These are phyloP conservation scores for Drosophila parthenogenetica DNA, from an alignment of 2,888 invertebrate genomes.

Conservation along the genomic window DNA sequence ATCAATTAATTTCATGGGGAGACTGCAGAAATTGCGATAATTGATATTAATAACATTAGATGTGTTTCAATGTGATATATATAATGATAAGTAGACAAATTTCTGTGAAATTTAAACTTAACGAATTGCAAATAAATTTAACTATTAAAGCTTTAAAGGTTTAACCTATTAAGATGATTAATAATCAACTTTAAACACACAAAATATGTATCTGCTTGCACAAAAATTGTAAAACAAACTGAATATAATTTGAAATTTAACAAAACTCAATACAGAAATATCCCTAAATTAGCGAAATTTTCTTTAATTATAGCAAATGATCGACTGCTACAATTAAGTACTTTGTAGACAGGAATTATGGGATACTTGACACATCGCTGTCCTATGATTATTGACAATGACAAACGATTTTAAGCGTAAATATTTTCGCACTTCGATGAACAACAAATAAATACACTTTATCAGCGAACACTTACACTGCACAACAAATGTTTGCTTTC, in stretches of 20 bases:
- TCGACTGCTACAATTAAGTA: conserved; percentile 7
- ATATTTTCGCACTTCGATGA: conserved; percentile 13
- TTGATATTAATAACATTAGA: conserved; percentile 5
- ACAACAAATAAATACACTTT: conserved; percentile 9
- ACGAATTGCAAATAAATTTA: no score
- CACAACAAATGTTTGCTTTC: not conserved
- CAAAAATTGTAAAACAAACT: not conserved
- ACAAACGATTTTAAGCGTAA: conserved; percentile 14
- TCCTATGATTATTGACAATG: conserved; percentile 22
- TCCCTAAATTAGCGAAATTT: not conserved
- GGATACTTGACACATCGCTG: conserved; percentile 13
- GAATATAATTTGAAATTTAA: not conserved
- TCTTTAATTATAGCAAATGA: conserved; percentile 1
- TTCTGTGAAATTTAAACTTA: no score
- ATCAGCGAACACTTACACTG: conserved; percentile 21
- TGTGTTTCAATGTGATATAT: no score
- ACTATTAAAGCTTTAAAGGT: no score
- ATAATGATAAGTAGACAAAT: no score
- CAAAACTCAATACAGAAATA: not conserved
- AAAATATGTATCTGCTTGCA: no score
- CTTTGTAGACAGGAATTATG: conserved; percentile 21
- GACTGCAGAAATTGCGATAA: not conserved
- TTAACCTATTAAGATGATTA: no score
- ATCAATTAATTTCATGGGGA: not conserved
- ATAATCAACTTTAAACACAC: no score